A percentile compares a stretch with the other conserved stretches of the same genome.
These are phyloP conservation scores for Synergus gifuensis DNA, from an alignment of 2,888 invertebrate species.

Conservation along the genomic window DNA sequence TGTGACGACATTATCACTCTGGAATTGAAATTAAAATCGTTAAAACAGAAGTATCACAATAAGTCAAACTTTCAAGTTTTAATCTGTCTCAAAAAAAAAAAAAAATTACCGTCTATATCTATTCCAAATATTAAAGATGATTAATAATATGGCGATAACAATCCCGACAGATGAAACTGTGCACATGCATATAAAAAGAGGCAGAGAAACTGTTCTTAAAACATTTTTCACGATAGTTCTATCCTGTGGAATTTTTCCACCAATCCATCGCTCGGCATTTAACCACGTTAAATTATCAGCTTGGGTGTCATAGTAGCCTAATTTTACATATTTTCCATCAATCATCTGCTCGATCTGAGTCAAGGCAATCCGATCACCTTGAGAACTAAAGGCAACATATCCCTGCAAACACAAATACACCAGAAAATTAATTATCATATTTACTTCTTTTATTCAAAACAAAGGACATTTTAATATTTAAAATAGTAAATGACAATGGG, in stretches of 20 bases:
- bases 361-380: slow-evolving; percentile 98
- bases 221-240: slow-evolving; percentile 93
- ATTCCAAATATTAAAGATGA: slow-evolving; percentile 95
- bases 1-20: slow-evolving; percentile 98
- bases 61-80: background rate
- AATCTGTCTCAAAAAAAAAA: background rate
- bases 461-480: background rate
- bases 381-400: slow-evolving; percentile 97
- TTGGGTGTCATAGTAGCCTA: slow-evolving; percentile 98
- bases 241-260: slow-evolving; percentile 95
- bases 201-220: slow-evolving; percentile 91
- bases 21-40: slow-evolving; percentile 64
- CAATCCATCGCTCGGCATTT: slow-evolving; percentile 94
- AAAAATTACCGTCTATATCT: slow-evolving; percentile 90
- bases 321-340: slow-evolving; percentile 94
- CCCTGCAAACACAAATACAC: slow-evolving; percentile 83
- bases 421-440: background rate
- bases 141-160: slow-evolving; percentile 88
- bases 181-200: slow-evolving; percentile 96
- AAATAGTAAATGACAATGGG: background rate
- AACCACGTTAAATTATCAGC: slow-evolving; percentile 97
- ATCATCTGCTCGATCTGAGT: slow-evolving; percentile 99
- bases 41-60: background rate
- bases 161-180: slow-evolving; percentile 94
- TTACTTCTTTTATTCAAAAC: background rate